phyloP scores from a whole-genome alignment of 92 coral and sea anemone species.

The Parazoanthus atlanticus region DNA sequence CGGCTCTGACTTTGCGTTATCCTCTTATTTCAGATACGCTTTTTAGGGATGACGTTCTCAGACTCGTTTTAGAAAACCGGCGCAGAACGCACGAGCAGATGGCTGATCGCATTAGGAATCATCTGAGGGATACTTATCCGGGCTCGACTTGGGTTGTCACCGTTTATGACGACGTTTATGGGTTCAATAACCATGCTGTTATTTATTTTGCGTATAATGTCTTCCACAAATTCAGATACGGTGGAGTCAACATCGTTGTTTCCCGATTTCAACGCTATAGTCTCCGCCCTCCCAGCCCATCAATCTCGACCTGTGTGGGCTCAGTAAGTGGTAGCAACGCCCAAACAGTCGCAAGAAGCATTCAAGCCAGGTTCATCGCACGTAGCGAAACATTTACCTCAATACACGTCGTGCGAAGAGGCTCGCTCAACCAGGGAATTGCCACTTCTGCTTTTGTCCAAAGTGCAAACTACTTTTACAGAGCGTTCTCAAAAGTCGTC shows the following conservation, averaged over 20 bases:
- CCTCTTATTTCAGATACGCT: constrained; percentile 21
- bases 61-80: constrained; percentile 11
- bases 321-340: neutral
- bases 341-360: neutral
- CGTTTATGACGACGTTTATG: constrained; percentile 11
- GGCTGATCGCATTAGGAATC: neutral
- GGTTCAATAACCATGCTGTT: neutral
- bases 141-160: constrained; percentile 18
- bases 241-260: constrained; percentile 31
- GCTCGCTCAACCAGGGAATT: neutral
- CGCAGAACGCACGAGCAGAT: neutral
- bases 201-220: neutral
- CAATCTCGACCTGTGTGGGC: neutral
- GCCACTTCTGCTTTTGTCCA: neutral
- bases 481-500: neutral
- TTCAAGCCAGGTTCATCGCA: neutral
- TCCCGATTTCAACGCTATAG: neutral
- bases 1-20: neutral
- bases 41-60: constrained; percentile 17
- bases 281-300: neutral
- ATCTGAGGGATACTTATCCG: neutral
- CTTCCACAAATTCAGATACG: constrained; percentile 7
- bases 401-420: constrained; percentile 17
- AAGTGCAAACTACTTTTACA: neutral
- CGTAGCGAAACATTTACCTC: neutral